Evolutionary conservation across 1,140 invertebrate species (phyloP), one percentile per base, ranked within the genome.

Genomic region (Dendrolimus kikuchii): DNA sequence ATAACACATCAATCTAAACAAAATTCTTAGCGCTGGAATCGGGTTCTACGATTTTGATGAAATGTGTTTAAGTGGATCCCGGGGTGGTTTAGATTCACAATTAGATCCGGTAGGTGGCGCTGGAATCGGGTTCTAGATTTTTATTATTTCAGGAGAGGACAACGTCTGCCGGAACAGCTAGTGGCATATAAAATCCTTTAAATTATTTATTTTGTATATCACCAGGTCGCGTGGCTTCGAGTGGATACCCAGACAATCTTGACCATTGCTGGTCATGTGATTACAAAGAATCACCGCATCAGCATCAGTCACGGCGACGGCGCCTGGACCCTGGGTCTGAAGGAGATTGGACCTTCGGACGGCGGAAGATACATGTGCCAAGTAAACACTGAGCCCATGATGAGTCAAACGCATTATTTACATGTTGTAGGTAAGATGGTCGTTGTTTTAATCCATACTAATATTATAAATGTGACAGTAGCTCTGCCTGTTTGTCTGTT

Each of bases 311-410:
- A 95, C 72, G 93, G 91, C 40, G 94, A 95, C 62, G 92, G 92
- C 59, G 94, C 93, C 2, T 96, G 95, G 95, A 92, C 92, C 67
- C 89, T 96, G 8, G 93, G 94, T 51, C 92, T 97, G 66, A 89
- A 92, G 45, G 93, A 95, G 62, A 92, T 96, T 0, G 90, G 90
- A 36, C 91, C 93, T 64, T 86, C 90, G 2, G 95, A 96, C 79
- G 89, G 92, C 9, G 95, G 94, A 6, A 92, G 93, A 77, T 95
- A 95, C 81, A 95, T 95, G 94, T 95, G 94, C 76, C 94, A 96
- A 84, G 93, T 97, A 58, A 98, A 97, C 79, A 96, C 96, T 2
- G 94, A 95, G 74, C 93, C 95, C 0, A 97, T 97, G 94, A 95
- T 94, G 75, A 95, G 93, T 70, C 94, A 95, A 86, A 91, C 94